Evolutionary conservation across 2,113 vertebrate genomes (phyloP), one percentile per base, ranked within the genome.

Genomic region (Colius striatus): DNA sequence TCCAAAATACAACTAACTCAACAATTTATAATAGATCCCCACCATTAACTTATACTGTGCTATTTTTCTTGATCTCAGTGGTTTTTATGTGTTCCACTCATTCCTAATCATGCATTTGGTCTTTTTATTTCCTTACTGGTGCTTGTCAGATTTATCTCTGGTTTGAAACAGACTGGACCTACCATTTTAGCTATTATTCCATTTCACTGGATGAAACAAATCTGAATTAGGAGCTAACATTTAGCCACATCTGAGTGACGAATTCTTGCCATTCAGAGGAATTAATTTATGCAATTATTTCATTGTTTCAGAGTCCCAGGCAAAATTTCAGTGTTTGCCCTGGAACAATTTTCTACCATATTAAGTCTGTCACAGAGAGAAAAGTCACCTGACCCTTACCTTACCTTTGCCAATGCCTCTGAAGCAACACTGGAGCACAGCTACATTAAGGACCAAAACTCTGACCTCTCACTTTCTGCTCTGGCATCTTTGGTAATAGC

Each of bases 11-110:
- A 91, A 88, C 89, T 62, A 94, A 80, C 78, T 67, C 48, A 74
- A n/a, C 76, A 84, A 91, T 90, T 89, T 84, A 26, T 66, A 73
- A 68, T 27, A 76, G 74, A 95, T 41, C 45, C 38, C 50, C 63
- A 81, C 68, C 76, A 88, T 89, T 83, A 90, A 96, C 91, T 85
- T 84, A 47, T 70, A 78, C 84, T 53, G 22, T 55, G 61, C 48
- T 81, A 48, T 74, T 91, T 96, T 89, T 84, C 65, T 94, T 91
- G 51, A 92, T 96, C 57, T 60, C 66, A 26, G 19, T 41, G 61
- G 36, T 76, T 77, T 68, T 71, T 75, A 50, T 53, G 54, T 84
- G 75, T 90, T 87, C 50, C 45, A 32, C 78, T 91, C n/a, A 70
- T 91, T 92, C 80, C 74, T 90, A 68, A 60, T 79, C 67, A 90